Base-by-base conservation (phyloP, 2,888 invertebrate genomes). In the Congeria kusceri region DNA sequence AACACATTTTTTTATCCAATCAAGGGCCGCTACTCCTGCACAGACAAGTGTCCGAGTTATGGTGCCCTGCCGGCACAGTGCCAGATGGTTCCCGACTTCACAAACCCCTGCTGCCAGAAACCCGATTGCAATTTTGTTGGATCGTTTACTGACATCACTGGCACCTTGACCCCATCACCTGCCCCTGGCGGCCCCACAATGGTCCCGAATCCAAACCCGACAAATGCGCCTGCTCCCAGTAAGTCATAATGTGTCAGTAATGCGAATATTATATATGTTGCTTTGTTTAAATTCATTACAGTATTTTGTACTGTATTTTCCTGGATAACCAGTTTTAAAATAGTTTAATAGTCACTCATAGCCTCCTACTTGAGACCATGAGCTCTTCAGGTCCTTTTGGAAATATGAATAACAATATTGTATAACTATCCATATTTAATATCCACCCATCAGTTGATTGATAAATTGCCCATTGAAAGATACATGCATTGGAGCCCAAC, bases 91-190 rank as follows among this genome's bases (percentile, higher is more conserved):
- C 71, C 86, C 0, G 87, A 88, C 76, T 88, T 86, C 65, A 73
- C 85, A n/a, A 86, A 88, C 49, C 88, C 87, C 9, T 89, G 89
- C 73, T 89, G 89, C 68, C 82, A 85, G 79, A 84, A 73, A 56
- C 89, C 89, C 15, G 83, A 87, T 32, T 89, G 90, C 69, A 63
- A 76, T 53, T 84, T 86, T 67, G 79, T 66, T 28, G 80, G 83
- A 44, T 73, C 64, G 39, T 68, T 78, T 20, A 79, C 81, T 25
- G 74, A 83, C 39, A 83, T 86, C 9, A 80, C 80, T 11, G 88
- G 88, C 27, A 81, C 82, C 1, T 58, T 81, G 32, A 84, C 87
- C 2, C 80, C 83, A 57, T 66, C 80, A 9, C 82, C 84, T 29
- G 59, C 70, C 0, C 81, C 84, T 32, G 61, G 69, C 49, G 47